A percentile compares a stretch with the other conserved stretches of the same genome.
phyloP scores from a whole-genome alignment of 2,888 invertebrate genomes.

The Melitaea athalia region DNA sequence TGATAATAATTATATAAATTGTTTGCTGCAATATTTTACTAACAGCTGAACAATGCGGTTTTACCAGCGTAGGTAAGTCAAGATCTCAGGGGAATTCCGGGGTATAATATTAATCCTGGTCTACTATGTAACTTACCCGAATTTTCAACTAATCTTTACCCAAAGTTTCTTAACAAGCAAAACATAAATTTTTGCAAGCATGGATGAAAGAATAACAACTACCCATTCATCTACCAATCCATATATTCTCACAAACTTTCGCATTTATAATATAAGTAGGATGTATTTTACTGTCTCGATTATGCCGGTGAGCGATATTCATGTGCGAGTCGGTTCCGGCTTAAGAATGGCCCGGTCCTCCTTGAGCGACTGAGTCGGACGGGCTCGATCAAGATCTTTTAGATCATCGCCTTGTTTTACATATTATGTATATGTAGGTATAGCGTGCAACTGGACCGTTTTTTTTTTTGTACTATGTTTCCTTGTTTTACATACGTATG shows the following conservation, averaged over 20 bases:
- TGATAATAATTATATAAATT: too few relatives aligned
- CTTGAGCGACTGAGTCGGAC: constrained; percentile 69
- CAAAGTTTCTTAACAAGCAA: too few relatives aligned
- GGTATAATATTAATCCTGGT: too few relatives aligned
- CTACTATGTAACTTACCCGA: too few relatives aligned
- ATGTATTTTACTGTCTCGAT: constrained; percentile 29
- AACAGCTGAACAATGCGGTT: too few relatives aligned
- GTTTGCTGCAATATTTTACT: too few relatives aligned
- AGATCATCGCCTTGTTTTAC: constrained; percentile 54
- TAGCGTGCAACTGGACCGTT: constrained; percentile 2
- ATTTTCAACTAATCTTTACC: too few relatives aligned
- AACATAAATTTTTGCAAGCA: too few relatives aligned
- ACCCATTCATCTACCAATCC: too few relatives aligned
- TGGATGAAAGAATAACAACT: too few relatives aligned
- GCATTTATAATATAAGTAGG: constrained; percentile 23
- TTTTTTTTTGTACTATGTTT: constrained; percentile 2
- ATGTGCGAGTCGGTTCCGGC: constrained; percentile 71
- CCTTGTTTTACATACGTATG: neutral
- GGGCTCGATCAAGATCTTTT: constrained; percentile 65
- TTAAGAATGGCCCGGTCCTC: constrained; percentile 76
- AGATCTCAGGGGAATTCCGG: too few relatives aligned
- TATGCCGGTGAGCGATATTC: constrained; percentile 53
- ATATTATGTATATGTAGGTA: constrained; percentile 1
- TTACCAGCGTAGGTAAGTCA: too few relatives aligned
- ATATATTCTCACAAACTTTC: neutral